phyloP scores from a whole-genome alignment of 2,888 invertebrate species.

The Lasioglossum leucozonium region DNA sequence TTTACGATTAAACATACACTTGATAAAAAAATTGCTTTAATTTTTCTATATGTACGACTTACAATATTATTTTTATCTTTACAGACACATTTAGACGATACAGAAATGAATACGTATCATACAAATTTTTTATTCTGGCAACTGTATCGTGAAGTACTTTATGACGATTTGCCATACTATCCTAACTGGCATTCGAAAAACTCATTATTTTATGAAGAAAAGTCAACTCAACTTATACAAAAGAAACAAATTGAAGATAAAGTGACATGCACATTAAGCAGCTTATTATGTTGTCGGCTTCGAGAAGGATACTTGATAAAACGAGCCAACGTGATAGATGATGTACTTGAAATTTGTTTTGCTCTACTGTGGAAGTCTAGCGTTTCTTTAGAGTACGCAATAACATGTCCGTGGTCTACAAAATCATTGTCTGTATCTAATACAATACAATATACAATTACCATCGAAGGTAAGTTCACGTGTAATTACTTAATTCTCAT shows the following conservation, averaged over 20 bases:
- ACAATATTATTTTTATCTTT: constrained; percentile 16
- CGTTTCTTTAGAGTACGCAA: constrained; percentile 89
- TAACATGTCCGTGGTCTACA: constrained; percentile 87
- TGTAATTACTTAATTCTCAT: background rate
- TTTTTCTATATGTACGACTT: background rate
- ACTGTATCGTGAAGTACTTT: constrained; percentile 76
- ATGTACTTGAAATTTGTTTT: constrained; percentile 87
- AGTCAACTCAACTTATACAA: constrained; percentile 86
- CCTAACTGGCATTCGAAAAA: constrained; percentile 83
- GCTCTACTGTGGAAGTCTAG: constrained; percentile 90
- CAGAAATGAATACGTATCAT: constrained; percentile 87
- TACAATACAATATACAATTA: constrained; percentile 84
- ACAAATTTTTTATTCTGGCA: constrained; percentile 86
- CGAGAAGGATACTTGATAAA: constrained; percentile 90
- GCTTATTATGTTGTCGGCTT: constrained; percentile 90
- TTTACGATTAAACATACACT: too few species aligned
- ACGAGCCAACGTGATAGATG: constrained; percentile 86
- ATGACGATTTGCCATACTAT: constrained; percentile 56
- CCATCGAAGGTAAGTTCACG: constrained; percentile 82
- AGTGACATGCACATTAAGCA: constrained; percentile 87
- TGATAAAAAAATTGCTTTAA: background rate
- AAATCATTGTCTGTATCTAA: constrained; percentile 80
- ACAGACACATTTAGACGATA: constrained; percentile 69
- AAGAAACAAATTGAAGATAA: constrained; percentile 89
- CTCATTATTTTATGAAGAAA: constrained; percentile 86